These are phyloP conservation scores for Epistrophella euchroma DNA, from an alignment of 2,888 invertebrate genomes.

Conservation along the genomic window DNA sequence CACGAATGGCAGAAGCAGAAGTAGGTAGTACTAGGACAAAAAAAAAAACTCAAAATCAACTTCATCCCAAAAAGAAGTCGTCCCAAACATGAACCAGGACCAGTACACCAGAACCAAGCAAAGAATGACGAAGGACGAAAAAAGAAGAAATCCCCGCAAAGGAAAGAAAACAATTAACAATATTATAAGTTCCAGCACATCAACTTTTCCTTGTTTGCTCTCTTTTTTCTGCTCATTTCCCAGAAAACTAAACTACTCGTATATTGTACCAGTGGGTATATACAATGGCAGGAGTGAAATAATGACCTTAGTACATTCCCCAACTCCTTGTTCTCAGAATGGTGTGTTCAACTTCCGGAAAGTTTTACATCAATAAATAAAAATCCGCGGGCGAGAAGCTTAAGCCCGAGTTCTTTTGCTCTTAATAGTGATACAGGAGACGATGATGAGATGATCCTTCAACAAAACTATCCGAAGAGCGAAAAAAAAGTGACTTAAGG, in stretches of 20 bases:
- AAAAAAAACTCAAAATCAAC: constrained; percentile 45
- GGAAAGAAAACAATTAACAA: constrained; percentile 73
- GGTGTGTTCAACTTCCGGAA: constrained; percentile 61
- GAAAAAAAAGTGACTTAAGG: constrained; percentile 53
- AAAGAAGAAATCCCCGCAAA: constrained; percentile 27
- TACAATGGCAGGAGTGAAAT: constrained; percentile 5
- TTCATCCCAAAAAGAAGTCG: constrained; percentile 20
- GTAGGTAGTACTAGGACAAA: neutral
- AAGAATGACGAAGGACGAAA: constrained; percentile 18
- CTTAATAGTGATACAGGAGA: constrained; percentile 22
- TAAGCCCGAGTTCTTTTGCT: constrained; percentile 27
- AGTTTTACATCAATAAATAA: constrained; percentile 74
- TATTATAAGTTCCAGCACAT: constrained; percentile 73
- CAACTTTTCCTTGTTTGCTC: constrained; percentile 61
- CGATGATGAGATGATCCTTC: constrained; percentile 40
- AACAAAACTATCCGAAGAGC: constrained; percentile 1
- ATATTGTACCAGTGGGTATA: neutral
- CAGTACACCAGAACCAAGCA: constrained; percentile 16
- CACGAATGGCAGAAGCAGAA: constrained; percentile 35
- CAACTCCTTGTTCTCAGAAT: neutral
- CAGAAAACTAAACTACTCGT: neutral
- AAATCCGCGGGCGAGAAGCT: constrained; percentile 71
- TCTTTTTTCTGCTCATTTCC: constrained; percentile 28
- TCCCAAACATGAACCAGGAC: neutral
- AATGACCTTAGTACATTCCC: neutral